phyloP scores from a whole-genome alignment of 2,113 vertebrate genomes.

The Ochotona curzoniae region DNA sequence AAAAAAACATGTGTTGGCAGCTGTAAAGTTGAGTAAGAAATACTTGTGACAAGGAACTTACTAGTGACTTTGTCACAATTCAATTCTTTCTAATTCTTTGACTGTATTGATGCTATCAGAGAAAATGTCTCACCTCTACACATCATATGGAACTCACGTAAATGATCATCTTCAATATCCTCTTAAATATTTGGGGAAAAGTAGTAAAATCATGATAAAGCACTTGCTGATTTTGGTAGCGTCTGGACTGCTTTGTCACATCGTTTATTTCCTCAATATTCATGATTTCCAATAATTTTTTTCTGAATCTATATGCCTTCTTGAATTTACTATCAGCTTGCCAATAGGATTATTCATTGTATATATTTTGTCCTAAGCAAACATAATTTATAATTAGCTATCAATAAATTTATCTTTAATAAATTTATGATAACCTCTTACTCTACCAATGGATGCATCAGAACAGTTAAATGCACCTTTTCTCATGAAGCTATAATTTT shows the following conservation, averaged over 20 bases:
- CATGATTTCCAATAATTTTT: neutral
- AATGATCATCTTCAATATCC: neutral
- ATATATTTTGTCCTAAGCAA: neutral
- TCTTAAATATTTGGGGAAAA: neutral
- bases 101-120: neutral
- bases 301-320: neutral
- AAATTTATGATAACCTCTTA: neutral
- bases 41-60: conserved; percentile 34
- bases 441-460: neutral
- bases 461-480: neutral
- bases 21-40: conserved; percentile 15
- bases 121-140: neutral
- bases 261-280: neutral
- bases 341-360: neutral
- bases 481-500: neutral
- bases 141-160: neutral
- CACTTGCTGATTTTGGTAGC: neutral
- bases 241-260: neutral
- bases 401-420: neutral
- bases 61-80: neutral
- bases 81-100: neutral
- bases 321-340: neutral
- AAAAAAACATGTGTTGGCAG: neutral
- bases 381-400: neutral
- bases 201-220: neutral